Percentiles rank a stretch among this genome's conserved stretches.
phyloP scores from a whole-genome alignment of 2,888 invertebrate species.

The Aelia acuminata region DNA sequence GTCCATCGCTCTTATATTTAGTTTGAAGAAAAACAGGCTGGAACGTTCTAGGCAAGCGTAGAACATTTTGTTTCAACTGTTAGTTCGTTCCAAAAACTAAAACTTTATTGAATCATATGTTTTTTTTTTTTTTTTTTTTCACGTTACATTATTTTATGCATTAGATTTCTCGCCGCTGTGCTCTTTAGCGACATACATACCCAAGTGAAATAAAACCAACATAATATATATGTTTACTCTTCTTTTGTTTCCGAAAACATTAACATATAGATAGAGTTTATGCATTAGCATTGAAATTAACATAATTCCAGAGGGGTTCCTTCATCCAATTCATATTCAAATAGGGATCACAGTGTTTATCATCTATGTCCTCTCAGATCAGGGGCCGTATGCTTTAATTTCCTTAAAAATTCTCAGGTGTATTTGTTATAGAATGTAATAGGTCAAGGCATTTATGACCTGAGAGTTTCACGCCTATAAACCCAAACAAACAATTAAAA shows the following conservation, averaged over 20 bases:
- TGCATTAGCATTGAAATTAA: not conserved
- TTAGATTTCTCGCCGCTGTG: not conserved
- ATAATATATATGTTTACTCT: not conserved
- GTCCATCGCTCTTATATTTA: no score
- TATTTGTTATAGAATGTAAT: no score
- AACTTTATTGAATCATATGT: no score
- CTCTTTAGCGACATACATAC: not conserved
- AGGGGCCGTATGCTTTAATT: not conserved
- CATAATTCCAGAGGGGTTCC: not conserved
- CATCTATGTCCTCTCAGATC: not conserved
- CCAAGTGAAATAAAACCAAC: not conserved
- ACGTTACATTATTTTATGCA: no score
- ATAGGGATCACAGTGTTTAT: not conserved
- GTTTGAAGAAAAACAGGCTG: no score
- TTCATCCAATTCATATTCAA: slow-evolving; percentile 5
- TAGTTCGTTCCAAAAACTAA: no score
- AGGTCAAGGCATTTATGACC: no score
- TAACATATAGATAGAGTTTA: slow-evolving; percentile 28
- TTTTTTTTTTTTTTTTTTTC: no score
- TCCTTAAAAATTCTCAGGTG: not conserved
- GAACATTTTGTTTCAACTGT: no score
- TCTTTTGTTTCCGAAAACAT: not conserved
- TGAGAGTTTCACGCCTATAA: no score
- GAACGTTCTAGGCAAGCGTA: no score
- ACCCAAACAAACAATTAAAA: no score